phyloP scores from a whole-genome alignment of 2,888 invertebrate genomes.

The Automeris io region DNA sequence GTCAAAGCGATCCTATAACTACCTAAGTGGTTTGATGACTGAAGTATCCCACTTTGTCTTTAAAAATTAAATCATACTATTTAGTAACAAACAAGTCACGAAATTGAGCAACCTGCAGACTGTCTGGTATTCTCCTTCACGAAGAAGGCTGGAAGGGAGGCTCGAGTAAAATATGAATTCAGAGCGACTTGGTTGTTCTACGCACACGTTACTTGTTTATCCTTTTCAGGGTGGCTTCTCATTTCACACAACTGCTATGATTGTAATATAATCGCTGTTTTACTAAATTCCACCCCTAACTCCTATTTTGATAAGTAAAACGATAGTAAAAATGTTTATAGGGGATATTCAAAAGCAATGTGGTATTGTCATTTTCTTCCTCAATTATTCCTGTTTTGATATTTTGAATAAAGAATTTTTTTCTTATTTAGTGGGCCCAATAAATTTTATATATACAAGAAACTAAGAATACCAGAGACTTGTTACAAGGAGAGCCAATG shows the following conservation, averaged over 20 bases:
- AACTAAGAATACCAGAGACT: too few relatives aligned
- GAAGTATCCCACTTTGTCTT: too few relatives aligned
- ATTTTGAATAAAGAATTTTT: too few relatives aligned
- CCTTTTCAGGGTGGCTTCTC: slow-evolving; percentile 70
- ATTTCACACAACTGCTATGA: slow-evolving; percentile 73
- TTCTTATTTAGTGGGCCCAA: too few relatives aligned
- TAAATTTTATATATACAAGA: too few relatives aligned
- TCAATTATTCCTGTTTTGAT: too few relatives aligned
- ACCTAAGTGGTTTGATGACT: neutral
- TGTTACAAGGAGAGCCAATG: too few relatives aligned
- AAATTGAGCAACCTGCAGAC: slow-evolving; percentile 29
- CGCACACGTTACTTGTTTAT: slow-evolving; percentile 76
- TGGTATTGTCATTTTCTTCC: too few relatives aligned
- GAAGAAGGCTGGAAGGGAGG: slow-evolving; percentile 44
- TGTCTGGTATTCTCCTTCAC: slow-evolving; percentile 25
- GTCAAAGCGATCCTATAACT: too few relatives aligned
- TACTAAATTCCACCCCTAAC: slow-evolving; percentile 30
- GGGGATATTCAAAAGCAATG: slow-evolving; percentile 22
- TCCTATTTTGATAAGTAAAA: slow-evolving; percentile 16
- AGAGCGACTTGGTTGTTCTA: slow-evolving; percentile 63
- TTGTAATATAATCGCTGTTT: slow-evolving; percentile 60
- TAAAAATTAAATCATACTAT: too few relatives aligned
- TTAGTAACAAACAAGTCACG: slow-evolving; percentile 5
- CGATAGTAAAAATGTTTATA: slow-evolving; percentile 15
- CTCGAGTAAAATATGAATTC: slow-evolving; percentile 69